These are phyloP conservation scores for Theristus sp. DNA, from an alignment of 2,888 invertebrate species.

Conservation along the genomic window DNA sequence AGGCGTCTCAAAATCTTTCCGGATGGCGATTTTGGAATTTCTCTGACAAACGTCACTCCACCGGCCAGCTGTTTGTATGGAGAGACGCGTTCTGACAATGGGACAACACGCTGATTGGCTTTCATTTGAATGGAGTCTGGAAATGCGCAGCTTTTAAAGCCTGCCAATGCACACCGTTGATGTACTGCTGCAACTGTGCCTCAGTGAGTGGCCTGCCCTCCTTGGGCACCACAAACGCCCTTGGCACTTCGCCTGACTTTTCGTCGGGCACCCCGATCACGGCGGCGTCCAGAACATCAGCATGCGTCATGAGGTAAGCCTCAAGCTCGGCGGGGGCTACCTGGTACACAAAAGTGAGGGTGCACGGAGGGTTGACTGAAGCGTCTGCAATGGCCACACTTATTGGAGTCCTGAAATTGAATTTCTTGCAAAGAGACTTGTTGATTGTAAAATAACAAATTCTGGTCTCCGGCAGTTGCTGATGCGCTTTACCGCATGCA, in stretches of 20 bases:
- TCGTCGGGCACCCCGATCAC: conserved; percentile 56
- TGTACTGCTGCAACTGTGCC: background rate
- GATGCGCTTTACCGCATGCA: too few species aligned
- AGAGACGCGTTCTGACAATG: conserved; percentile 47
- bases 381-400: too few species aligned
- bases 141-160: too few species aligned
- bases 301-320: conserved; percentile 50
- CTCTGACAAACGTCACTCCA: conserved; percentile 46
- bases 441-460: too few species aligned
- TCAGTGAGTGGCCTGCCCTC: background rate
- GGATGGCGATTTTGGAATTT: conserved; percentile 52
- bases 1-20: conserved; percentile 53
- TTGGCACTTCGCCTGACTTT: conserved; percentile 33
- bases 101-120: too few species aligned
- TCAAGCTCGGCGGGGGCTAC: conserved; percentile 77
- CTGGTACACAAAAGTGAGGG: conserved; percentile 30
- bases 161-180: background rate
- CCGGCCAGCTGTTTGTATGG: conserved; percentile 54
- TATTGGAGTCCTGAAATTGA: too few species aligned
- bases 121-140: too few species aligned
- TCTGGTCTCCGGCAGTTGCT: too few species aligned
- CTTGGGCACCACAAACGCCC: background rate
- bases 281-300: conserved; percentile 53
- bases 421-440: too few species aligned
- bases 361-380: too few species aligned